Base-by-base conservation (phyloP, 2,797 vertebrate genomes). In the Notolepis coatsorum region DNA sequence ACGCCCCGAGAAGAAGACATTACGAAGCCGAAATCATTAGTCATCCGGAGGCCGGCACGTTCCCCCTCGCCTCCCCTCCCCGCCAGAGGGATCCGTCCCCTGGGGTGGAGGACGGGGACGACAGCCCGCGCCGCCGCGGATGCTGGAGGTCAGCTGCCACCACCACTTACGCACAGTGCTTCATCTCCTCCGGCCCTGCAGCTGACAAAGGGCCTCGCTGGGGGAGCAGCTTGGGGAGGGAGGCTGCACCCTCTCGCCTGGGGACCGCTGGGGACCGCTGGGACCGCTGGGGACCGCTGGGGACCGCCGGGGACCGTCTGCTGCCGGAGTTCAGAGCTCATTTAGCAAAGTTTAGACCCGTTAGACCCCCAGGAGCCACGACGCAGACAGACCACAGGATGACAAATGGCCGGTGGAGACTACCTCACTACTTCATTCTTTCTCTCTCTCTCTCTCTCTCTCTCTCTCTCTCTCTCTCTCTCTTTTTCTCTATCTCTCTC, bases 401-500 rank as follows among this genome's bases (percentile, higher is more conserved):
- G 75, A 85, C 46, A 60, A 77, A 81, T 60, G 68, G 78, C 73
- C 63, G 49, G 10, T 24, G 62, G 69, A 78, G 80, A 75, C 55
- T 13, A 45, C 17, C 23, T 20, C 33, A 20, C 42, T 15, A 5
- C 27, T 37, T 48, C 28, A 18, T 17, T 18, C 5, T 49, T 2
- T 42, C 2, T n/a, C n/a, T n/a, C n/a, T n/a, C n/a, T n/a, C n/a
- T n/a, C n/a, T n/a, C n/a, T n/a, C n/a, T n/a, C n/a, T n/a, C n/a
- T n/a, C n/a, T n/a, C n/a, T n/a, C n/a, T n/a, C n/a, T n/a, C n/a
- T n/a, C n/a, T n/a, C n/a, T n/a, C n/a, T n/a, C n/a, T n/a, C n/a
- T n/a, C n/a, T n/a, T n/a, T n/a, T n/a, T n/a, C n/a, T n/a, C n/a
- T n/a, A n/a, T n/a, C n/a, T n/a, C n/a, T n/a, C n/a, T n/a, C n/a